A percentile compares a stretch with the other conserved stretches of the same genome.
Conservation (phyloP, 2,888 invertebrate genomes). For the Acleris emargana region DNA sequence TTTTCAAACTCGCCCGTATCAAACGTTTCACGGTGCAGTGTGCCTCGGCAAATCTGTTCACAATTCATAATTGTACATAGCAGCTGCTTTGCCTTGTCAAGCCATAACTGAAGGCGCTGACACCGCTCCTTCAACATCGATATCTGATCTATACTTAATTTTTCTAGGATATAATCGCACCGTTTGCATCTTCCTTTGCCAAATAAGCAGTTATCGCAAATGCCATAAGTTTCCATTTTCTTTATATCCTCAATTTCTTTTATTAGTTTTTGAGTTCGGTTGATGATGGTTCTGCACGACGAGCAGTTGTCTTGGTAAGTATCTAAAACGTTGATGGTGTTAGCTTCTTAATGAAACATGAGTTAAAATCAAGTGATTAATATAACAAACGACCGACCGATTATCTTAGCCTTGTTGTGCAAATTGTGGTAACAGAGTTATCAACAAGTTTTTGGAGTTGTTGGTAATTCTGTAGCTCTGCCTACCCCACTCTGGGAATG, state of each 20-base stretch:
- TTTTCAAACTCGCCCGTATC: conserved; percentile 44
- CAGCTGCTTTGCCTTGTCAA: conserved; percentile 48
- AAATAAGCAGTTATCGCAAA: conserved; percentile 55
- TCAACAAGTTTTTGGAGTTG: no score
- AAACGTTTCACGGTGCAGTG: conserved; percentile 38
- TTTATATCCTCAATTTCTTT: conserved; percentile 52
- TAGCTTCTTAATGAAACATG: background rate
- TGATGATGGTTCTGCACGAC: conserved; percentile 50
- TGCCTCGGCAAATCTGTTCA: conserved; percentile 44
- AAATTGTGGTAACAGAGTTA: no score
- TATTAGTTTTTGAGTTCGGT: conserved; percentile 49
- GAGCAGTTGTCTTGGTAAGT: conserved; percentile 50
- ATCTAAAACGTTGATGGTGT: conserved; percentile 41
- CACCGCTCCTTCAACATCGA: conserved; percentile 39
- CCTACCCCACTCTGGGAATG: no score
- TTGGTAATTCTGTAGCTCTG: no score
- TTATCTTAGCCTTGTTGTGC: no score
- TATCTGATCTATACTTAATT: conserved; percentile 38
- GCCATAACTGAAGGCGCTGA: conserved; percentile 45
- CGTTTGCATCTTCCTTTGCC: conserved; percentile 50
- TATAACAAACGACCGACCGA: no score
- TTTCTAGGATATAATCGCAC: conserved; percentile 51
- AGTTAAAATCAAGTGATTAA: no score
- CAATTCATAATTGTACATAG: conserved; percentile 45
- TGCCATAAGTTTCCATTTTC: conserved; percentile 45